phyloP scores from a whole-genome alignment of 2,888 invertebrate genomes.

The Stegophylla sp. region DNA sequence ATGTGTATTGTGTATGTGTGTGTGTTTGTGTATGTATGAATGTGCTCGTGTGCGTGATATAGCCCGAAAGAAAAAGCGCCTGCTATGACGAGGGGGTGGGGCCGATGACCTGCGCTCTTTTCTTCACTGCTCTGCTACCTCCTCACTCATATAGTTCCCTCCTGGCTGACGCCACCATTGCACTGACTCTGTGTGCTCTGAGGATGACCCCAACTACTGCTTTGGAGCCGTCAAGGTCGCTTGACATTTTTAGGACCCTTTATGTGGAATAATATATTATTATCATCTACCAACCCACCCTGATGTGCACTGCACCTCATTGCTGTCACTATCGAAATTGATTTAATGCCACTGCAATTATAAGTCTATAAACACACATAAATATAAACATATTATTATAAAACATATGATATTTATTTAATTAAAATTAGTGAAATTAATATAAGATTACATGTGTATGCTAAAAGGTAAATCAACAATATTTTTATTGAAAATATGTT shows the following conservation, averaged over 20 bases:
- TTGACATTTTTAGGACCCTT: constrained; percentile 34
- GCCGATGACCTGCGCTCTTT: constrained; percentile 56
- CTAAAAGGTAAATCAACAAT: no score
- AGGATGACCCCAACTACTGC: constrained; percentile 53
- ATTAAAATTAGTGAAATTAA: no score
- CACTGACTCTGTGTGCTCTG: background rate
- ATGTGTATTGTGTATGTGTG: constrained; percentile 4
- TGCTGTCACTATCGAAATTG: constrained; percentile 21
- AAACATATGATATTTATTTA: no score
- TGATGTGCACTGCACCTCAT: background rate
- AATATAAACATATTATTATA: no score
- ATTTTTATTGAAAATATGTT: no score
- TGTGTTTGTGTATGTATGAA: background rate
- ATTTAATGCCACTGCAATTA: constrained; percentile 24
- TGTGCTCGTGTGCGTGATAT: background rate
- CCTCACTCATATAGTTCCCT: constrained; percentile 8
- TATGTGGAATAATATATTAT: background rate
- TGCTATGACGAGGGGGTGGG: constrained; percentile 47
- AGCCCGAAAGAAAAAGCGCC: constrained; percentile 56
- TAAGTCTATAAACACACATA: background rate
- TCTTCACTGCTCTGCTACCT: constrained; percentile 27
- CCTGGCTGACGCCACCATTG: background rate
- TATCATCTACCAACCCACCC: background rate
- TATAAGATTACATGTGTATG: no score
- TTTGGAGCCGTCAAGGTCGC: constrained; percentile 39